Conservation (phyloP, 2,888 invertebrate species). For the Epinotia nisella region DNA sequence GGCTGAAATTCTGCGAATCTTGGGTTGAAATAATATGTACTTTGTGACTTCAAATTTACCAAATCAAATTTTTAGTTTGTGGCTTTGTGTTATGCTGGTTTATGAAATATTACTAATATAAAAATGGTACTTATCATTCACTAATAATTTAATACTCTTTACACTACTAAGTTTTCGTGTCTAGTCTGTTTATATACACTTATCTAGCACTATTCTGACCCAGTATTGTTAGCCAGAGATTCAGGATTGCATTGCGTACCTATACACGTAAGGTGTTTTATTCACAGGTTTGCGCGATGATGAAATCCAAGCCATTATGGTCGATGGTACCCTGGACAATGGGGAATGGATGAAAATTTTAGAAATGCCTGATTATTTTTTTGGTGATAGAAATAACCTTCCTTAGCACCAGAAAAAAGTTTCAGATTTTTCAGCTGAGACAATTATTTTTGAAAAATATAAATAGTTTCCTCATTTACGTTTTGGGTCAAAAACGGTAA, state of each 20-base stretch:
- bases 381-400: no score
- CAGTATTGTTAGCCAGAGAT: conserved; percentile 32
- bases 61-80: conserved; percentile 16
- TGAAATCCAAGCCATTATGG: conserved; percentile 23
- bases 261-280: conserved; percentile 22
- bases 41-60: conserved; percentile 9
- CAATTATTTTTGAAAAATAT: no score
- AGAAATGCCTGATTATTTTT: no score
- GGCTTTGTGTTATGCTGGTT: conserved; percentile 29
- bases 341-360: no score
- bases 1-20: conserved; percentile 19
- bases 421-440: no score
- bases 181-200: conserved; percentile 13
- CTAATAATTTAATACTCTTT: conserved; percentile 20
- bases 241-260: conserved; percentile 25
- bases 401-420: no score
- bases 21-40: conserved; percentile 31
- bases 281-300: conserved; percentile 21
- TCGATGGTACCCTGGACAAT: conserved; percentile 17
- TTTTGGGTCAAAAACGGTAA: no score
- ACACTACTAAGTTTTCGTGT: conserved; percentile 8
- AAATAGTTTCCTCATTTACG: no score
- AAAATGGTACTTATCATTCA: conserved; percentile 20
- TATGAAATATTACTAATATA: conserved; percentile 32
- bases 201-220: conserved; percentile 26